Base-by-base conservation (phyloP, 2,113 vertebrate genomes). In the Eudyptes chrysolophus region DNA sequence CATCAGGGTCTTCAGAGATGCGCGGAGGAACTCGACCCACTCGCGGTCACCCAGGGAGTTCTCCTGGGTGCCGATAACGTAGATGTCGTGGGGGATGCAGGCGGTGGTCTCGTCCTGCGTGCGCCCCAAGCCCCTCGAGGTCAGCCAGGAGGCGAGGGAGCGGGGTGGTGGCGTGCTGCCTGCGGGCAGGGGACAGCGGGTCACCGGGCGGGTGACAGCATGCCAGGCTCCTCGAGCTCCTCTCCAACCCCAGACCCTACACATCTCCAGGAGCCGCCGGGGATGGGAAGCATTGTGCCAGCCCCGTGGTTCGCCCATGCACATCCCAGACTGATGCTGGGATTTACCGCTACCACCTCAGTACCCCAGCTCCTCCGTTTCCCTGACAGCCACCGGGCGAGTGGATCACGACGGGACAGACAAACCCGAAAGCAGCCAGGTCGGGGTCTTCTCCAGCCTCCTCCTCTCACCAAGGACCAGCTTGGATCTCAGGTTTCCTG, bases 1-100 rank as follows among this genome's bases (percentile, higher is more conserved):
- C 84, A 98, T 98, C 70, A 98, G 95, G 81, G 94, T 98, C 91
- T 98, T 98, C 49, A 99, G 98, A 2, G 98, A 98, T 13, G 97
- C 95, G 16, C 98, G 97, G 79, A 99, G 96, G 69, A 99, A 98
- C 74, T 99, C 99, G 3, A 98, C 98, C 99, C 99, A 99, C 87
- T 99, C 99, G n/a, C 94, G 98, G 90, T 99, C 99, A 1, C 99
- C 98, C 94, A 99, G 98, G 19, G 99, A 98, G 94, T 99, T 99
- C 97, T 99, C 99, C 97, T 99, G 99, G 61, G 99, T 99, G 66
- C 99, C 99, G 5, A 99, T 60, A 12, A 99, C 98, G 3, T 99
- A 99, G 82, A 99, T 97, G 94, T 99, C 99, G 14, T 99, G 98
- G 36, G 99, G 98, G 68, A 99, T 95, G 74, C 97, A 91, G 34